Evolutionary conservation across 2,113 vertebrate genomes (phyloP).

Genomic region (Parotia lawesii): DNA sequence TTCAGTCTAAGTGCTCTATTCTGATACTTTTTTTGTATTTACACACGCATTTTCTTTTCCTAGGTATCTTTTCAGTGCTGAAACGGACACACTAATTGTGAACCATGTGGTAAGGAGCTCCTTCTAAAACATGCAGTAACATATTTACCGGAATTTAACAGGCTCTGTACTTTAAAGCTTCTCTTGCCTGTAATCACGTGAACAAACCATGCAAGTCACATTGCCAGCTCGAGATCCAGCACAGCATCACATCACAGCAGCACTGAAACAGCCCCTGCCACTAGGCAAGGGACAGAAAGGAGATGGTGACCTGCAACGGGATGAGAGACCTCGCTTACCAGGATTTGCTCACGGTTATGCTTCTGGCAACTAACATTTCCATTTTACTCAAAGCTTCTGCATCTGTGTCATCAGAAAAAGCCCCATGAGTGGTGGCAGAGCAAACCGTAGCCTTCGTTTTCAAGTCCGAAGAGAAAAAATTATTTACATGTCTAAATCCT

Average conservation of each 20-base stretch:
- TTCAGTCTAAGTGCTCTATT: conserved; percentile 33
- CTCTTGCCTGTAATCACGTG: neutral
- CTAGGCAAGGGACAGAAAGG: neutral
- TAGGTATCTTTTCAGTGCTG: conserved; percentile 39
- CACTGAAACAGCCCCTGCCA: neutral
- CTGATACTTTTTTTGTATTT: conserved; percentile 32
- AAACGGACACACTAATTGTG: conserved; percentile 1
- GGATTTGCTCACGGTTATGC: neutral
- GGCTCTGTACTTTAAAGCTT: neutral
- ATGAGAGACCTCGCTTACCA: neutral
- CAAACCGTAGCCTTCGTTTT: conserved; percentile 8
- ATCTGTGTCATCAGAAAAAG: neutral
- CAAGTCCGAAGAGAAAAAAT: neutral
- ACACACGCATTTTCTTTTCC: conserved; percentile 37
- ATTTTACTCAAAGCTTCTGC: neutral
- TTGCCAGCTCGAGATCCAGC: neutral
- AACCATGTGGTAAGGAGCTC: neutral
- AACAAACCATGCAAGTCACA: neutral
- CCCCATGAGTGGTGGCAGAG: neutral
- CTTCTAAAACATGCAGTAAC: neutral
- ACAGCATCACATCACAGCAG: neutral
- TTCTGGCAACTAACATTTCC: conserved; percentile 29
- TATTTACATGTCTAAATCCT: neutral
- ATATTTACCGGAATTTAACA: neutral
- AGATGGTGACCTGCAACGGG: neutral